phyloP scores from a whole-genome alignment of 2,797 vertebrate species.

The Megalops cyprinoides region DNA sequence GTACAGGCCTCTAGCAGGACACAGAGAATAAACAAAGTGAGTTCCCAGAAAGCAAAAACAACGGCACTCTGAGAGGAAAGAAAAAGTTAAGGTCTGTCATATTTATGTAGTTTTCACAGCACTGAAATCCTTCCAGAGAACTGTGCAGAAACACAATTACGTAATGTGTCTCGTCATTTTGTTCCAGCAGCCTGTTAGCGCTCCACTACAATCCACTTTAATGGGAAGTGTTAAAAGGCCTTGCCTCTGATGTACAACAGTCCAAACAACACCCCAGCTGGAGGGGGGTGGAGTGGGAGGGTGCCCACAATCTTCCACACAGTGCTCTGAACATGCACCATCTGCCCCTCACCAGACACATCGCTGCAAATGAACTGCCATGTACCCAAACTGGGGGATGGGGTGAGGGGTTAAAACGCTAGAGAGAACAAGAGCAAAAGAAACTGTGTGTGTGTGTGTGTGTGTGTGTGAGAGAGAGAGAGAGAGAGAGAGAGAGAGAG shows the following conservation, averaged over 20 bases:
- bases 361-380: conserved; percentile 13
- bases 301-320: too few relatives aligned
- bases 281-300: conserved; percentile 26
- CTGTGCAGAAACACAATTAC: conserved; percentile 7
- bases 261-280: conserved; percentile 40
- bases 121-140: conserved; percentile 1
- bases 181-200: conserved; percentile 43
- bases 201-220: conserved; percentile 38
- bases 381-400: conserved; percentile 42
- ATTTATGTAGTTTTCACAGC: conserved; percentile 12
- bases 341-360: conserved; percentile 36
- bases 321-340: too few relatives aligned
- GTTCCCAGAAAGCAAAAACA: conserved; percentile 21
- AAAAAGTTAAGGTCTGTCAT: not conserved
- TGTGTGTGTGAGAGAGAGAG: not conserved
- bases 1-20: too few relatives aligned
- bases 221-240: conserved; percentile 33
- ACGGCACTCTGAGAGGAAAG: conserved; percentile 26
- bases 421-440: not conserved
- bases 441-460: not conserved
- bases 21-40: conserved; percentile 13
- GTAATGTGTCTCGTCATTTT: conserved; percentile 2
- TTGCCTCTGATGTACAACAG: conserved; percentile 8
- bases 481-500: not conserved
- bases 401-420: too few relatives aligned